Percentiles rank a stretch among this genome's conserved stretches.
Conservation (phyloP, 2,113 vertebrate species). For the Scalopus aquaticus region DNA sequence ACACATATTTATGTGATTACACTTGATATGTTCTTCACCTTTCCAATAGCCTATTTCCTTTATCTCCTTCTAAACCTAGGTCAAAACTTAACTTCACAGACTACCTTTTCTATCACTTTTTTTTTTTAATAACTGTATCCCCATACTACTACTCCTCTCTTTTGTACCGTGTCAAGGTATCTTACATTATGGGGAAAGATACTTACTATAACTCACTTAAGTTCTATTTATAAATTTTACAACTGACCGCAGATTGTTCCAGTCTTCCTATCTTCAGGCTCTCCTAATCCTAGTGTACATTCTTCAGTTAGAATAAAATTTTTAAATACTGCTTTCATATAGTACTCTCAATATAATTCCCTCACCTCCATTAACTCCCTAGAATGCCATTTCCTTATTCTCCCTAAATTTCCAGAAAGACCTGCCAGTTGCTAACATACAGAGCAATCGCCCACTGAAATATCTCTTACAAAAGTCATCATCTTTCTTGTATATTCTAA, state of each 20-base stretch:
- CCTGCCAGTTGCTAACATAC: not conserved
- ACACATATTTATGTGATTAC: not conserved
- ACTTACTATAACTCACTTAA: not conserved
- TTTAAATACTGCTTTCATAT: not conserved
- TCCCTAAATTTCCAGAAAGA: not conserved
- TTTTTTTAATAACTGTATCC: not conserved
- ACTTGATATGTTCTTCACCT: not conserved
- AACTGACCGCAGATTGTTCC: not conserved
- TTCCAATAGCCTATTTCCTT: not conserved
- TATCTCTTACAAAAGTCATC: not conserved
- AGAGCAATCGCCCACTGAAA: not conserved
- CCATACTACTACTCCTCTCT: not conserved
- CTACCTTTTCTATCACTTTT: not conserved
- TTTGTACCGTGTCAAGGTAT: not conserved
- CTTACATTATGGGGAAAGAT: not conserved
- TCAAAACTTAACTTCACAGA: not conserved
- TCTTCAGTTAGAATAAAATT: not conserved
- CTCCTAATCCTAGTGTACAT: not conserved
- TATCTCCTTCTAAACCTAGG: not conserved
- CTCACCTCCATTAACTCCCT: not conserved
- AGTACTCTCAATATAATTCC: not conserved
- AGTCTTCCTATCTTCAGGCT: not conserved
- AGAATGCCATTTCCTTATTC: not conserved
- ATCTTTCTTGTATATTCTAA: not conserved
- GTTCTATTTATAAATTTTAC: not conserved